Conservation (phyloP, 2,797 vertebrate genomes). For the Erithacus rubecula region DNA sequence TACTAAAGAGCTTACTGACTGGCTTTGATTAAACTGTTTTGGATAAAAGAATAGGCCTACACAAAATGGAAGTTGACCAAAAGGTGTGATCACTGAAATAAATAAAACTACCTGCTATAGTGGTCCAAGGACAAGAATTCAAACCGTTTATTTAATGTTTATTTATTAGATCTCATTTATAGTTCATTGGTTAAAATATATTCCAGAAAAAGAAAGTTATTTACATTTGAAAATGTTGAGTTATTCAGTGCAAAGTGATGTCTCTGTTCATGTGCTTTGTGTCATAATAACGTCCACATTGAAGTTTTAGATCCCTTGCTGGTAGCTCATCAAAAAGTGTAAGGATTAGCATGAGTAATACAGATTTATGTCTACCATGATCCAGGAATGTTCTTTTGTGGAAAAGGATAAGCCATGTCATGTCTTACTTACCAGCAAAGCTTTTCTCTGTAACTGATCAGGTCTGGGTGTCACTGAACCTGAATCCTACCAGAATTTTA, state of each 20-base stretch:
- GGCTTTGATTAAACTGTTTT: not conserved
- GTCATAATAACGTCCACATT: not conserved
- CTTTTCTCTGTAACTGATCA: not conserved
- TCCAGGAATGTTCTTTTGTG: not conserved
- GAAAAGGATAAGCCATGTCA: not conserved
- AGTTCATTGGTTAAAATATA: not conserved
- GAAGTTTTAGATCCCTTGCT: not conserved
- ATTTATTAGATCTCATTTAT: not conserved
- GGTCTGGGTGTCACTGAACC: not conserved
- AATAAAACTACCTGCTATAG: not conserved
- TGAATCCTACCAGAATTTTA: not conserved
- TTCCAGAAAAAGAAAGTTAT: not conserved
- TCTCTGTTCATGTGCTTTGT: not conserved
- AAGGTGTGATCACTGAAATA: not conserved
- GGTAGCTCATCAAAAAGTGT: not conserved
- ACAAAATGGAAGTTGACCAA: not conserved
- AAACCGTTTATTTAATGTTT: not conserved
- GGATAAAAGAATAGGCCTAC: not conserved
- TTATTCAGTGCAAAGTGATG: not conserved
- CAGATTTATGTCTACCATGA: not conserved
- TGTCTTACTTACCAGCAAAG: not conserved
- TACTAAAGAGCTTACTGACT: not conserved
- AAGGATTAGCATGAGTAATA: not conserved
- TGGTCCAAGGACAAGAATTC: not conserved
- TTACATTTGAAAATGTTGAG: not conserved